Percentiles rank a stretch among this genome's conserved stretches.
These are phyloP conservation scores for Parus major DNA, from an alignment of 2,113 vertebrate genomes.

Conservation along the genomic window DNA sequence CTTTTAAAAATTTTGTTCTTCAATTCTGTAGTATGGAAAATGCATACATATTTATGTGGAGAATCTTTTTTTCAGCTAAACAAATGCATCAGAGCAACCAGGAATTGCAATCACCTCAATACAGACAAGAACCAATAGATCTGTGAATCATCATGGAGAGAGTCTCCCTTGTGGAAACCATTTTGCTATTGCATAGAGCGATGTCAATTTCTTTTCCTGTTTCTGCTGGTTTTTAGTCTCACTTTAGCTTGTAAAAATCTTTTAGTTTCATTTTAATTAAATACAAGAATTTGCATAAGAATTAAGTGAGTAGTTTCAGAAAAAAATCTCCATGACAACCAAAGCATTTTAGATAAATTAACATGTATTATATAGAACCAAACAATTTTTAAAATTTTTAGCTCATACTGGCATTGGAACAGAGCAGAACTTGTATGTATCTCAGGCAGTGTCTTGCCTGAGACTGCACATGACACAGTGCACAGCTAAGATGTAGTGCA, in stretches of 20 bases:
- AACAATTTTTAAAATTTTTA: background rate
- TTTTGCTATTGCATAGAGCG: background rate
- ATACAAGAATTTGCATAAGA: background rate
- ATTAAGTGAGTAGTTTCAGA: background rate
- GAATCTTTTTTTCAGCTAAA: background rate
- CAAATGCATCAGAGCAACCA: background rate
- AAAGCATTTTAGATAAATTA: background rate
- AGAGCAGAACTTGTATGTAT: background rate
- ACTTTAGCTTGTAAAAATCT: background rate
- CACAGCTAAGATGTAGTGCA: background rate
- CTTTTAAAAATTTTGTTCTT: background rate
- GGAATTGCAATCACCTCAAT: background rate
- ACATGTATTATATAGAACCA: background rate
- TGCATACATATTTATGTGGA: background rate
- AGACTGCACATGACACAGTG: background rate
- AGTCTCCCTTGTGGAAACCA: background rate
- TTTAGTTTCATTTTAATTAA: background rate
- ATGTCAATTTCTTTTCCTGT: background rate
- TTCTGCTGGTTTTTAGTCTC: background rate
- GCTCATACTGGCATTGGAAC: background rate
- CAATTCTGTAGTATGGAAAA: background rate
- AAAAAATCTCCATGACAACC: background rate
- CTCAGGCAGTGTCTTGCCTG: background rate
- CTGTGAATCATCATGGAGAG: background rate
- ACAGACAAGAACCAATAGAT: background rate